Evolutionary conservation across 2,888 invertebrate genomes (phyloP).

Genomic region (Oligia strigilis): DNA sequence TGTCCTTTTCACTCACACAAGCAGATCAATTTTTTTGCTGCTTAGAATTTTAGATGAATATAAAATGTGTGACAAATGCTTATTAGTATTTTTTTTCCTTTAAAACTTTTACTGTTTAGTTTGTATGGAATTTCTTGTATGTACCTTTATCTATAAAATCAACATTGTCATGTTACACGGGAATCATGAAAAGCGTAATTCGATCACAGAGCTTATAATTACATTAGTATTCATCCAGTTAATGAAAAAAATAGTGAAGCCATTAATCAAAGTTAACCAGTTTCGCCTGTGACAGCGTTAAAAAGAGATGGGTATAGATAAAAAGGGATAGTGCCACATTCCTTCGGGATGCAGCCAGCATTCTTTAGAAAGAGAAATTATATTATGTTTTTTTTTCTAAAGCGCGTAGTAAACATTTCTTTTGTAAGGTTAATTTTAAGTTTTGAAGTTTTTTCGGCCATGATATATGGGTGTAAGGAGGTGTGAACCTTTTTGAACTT

Average conservation of each 20-base stretch:
- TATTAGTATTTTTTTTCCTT: not conserved
- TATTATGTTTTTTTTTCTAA: slow-evolving; percentile 79
- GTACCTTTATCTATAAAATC: not conserved
- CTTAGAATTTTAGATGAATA: not conserved
- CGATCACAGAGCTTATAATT: slow-evolving; percentile 72
- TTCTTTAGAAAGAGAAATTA: slow-evolving; percentile 85
- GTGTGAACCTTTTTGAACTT: slow-evolving; percentile 66
- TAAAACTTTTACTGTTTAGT: not conserved
- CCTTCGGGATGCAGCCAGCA: slow-evolving; percentile 78
- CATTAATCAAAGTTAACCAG: slow-evolving; percentile 87
- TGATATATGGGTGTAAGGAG: slow-evolving; percentile 71
- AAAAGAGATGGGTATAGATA: slow-evolving; percentile 65
- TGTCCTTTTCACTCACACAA: not conserved
- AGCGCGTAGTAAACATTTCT: slow-evolving; percentile 72
- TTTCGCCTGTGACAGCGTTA: slow-evolving; percentile 67
- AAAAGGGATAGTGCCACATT: slow-evolving; percentile 84
- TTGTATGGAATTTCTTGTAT: not conserved
- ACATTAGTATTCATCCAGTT: slow-evolving; percentile 76
- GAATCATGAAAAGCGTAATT: slow-evolving; percentile 35
- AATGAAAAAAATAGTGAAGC: slow-evolving; percentile 72
- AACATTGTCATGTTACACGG: slow-evolving; percentile 17
- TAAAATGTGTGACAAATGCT: not conserved
- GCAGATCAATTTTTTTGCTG: not conserved
- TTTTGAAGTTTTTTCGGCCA: slow-evolving; percentile 70
- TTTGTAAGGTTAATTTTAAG: slow-evolving; percentile 75